Conservation (phyloP, 2,797 vertebrate species). For the Chiloscyllium punctatum region DNA sequence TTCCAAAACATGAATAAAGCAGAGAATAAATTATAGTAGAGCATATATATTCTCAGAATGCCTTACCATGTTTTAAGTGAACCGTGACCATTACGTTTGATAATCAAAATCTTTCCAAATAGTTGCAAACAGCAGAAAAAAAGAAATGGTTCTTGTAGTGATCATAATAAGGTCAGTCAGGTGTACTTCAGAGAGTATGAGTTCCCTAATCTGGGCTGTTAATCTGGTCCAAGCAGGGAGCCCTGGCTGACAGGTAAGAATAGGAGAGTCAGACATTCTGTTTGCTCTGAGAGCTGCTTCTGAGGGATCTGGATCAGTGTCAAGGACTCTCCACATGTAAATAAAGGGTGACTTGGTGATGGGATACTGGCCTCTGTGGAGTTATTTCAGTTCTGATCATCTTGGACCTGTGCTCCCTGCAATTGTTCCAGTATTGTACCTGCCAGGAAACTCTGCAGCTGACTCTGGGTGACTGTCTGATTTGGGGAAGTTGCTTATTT, state of each 20-base stretch:
- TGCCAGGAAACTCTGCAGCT: neutral
- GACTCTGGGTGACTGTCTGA: neutral
- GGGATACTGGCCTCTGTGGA: too few species aligned
- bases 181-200: too few species aligned
- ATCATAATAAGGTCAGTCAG: too few species aligned
- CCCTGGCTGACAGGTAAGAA: too few species aligned
- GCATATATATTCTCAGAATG: neutral
- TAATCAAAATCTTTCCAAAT: neutral
- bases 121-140: neutral
- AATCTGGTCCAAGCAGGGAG: too few species aligned
- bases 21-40: neutral
- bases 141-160: neutral
- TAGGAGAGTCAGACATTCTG: too few species aligned
- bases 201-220: too few species aligned
- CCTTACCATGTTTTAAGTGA: neutral
- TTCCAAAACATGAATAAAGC: neutral
- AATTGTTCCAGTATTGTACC: neutral
- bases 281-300: too few species aligned
- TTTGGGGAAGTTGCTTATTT: neutral
- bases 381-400: too few species aligned
- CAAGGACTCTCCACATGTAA: too few species aligned
- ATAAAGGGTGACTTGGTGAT: too few species aligned
- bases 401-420: neutral
- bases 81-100: neutral
- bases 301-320: too few species aligned